Evolutionary conservation across 1,140 invertebrate genomes (phyloP).

Genomic region (Macrostomum lignano): DNA sequence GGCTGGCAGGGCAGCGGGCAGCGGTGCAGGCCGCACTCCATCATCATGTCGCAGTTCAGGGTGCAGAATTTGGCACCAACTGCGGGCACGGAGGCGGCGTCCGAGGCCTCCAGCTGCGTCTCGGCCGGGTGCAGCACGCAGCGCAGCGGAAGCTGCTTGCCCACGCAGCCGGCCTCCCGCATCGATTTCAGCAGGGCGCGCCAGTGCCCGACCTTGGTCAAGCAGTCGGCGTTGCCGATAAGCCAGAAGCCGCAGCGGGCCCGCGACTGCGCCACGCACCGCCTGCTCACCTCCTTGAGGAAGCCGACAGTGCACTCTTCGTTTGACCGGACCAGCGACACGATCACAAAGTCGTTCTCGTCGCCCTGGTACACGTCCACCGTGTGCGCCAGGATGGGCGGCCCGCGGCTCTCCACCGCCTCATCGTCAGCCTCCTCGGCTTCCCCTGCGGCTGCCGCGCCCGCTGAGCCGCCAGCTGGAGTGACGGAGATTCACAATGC

Average conservation of each 20-base stretch:
- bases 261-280: constrained; percentile 10
- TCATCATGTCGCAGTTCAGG: not conserved
- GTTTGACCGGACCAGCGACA: constrained; percentile 12
- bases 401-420: not conserved
- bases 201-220: constrained; percentile 6
- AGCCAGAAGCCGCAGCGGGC: constrained; percentile 9
- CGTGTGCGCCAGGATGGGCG: constrained; percentile 1
- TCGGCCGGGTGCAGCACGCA: not conserved
- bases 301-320: constrained; percentile 10
- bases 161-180: not conserved
- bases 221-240: constrained; percentile 12
- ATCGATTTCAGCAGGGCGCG: not conserved
- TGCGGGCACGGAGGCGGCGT: not conserved
- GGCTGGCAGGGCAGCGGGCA: constrained; percentile 1
- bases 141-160: not conserved
- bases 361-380: constrained; percentile 28
- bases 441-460: not conserved
- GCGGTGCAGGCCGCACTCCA: constrained; percentile 1
- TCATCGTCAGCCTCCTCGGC: not conserved
- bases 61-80: not conserved
- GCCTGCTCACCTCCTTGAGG: constrained; percentile 10
- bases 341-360: constrained; percentile 12
- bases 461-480: too few relatives aligned
- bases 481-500: too few relatives aligned
- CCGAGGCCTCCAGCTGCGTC: not conserved